Evolutionary conservation across 2,888 invertebrate species (phyloP).

Genomic region (Agapetus fuscipes): DNA sequence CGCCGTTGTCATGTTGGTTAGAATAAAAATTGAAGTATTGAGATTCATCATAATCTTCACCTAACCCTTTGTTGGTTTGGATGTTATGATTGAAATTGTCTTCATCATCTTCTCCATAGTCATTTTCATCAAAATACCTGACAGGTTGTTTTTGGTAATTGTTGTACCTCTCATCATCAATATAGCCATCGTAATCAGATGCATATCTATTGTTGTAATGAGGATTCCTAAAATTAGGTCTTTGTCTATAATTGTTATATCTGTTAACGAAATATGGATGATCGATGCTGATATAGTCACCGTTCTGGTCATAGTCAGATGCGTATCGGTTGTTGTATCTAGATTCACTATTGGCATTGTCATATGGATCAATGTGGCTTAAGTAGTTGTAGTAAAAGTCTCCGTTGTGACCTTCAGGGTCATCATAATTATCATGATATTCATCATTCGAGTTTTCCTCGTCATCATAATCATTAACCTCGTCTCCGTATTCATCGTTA

Average conservation of each 20-base stretch:
- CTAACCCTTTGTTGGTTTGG: neutral
- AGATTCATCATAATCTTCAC: conserved; percentile 1
- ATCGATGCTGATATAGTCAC: conserved; percentile 8
- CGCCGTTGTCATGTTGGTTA: conserved; percentile 1
- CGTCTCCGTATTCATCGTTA: conserved; percentile 5
- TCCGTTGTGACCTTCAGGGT: neutral
- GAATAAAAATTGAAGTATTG: conserved; percentile 3
- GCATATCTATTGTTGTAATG: conserved; percentile 10
- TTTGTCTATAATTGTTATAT: conserved; percentile 1
- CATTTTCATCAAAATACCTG: conserved; percentile 5
- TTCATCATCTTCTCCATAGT: conserved; percentile 1
- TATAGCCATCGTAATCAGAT: conserved; percentile 7
- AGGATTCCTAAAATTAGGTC: no score
- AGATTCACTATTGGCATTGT: neutral
- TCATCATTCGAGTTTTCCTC: conserved; percentile 2
- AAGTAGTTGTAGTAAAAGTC: neutral
- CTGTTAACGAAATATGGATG: conserved; percentile 2
- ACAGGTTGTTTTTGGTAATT: conserved; percentile 1
- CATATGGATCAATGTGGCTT: neutral
- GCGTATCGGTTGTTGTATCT: conserved; percentile 11
- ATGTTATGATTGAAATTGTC: conserved; percentile 3
- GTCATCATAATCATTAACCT: neutral
- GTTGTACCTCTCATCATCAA: conserved; percentile 6
- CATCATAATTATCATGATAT: conserved; percentile 3
- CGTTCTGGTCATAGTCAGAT: conserved; percentile 10